These are phyloP conservation scores for Heliangelus exortis DNA, from an alignment of 2,797 vertebrate species.

Conservation along the genomic window DNA sequence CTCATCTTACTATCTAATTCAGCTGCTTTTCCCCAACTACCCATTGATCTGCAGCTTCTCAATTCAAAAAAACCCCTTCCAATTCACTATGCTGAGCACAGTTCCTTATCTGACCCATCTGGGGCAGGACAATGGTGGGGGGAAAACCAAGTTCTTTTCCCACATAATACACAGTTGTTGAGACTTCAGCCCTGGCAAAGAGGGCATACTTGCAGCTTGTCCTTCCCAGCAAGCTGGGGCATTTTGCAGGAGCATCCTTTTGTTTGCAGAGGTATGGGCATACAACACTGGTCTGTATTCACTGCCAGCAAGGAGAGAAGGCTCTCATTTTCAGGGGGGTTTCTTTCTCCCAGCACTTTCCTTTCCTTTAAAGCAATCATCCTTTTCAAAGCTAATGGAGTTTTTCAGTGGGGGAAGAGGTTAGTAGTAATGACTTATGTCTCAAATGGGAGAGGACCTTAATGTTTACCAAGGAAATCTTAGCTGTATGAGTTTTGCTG, in stretches of 20 bases:
- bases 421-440: background rate
- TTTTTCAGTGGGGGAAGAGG: background rate
- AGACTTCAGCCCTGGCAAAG: background rate
- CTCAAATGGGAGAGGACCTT: slow-evolving; percentile 11
- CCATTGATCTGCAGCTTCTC: background rate
- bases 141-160: background rate
- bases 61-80: background rate
- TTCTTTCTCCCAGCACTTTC: background rate
- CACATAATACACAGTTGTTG: background rate
- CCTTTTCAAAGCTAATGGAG: background rate
- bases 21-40: background rate
- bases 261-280: rapidly evolving
- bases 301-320: background rate
- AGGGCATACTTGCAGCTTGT: rapidly evolving
- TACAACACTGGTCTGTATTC: background rate
- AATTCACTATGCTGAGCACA: background rate
- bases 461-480: slow-evolving; percentile 12
- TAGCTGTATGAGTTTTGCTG: slow-evolving; percentile 12
- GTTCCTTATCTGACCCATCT: background rate
- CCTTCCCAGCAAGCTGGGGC: background rate
- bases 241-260: background rate
- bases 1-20: background rate
- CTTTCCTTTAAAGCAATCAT: background rate
- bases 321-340: background rate
- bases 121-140: background rate